A percentile compares a stretch with the other conserved stretches of the same genome.
Conservation (phyloP, 2,888 invertebrate species). For the Cataglyphis cursor region DNA sequence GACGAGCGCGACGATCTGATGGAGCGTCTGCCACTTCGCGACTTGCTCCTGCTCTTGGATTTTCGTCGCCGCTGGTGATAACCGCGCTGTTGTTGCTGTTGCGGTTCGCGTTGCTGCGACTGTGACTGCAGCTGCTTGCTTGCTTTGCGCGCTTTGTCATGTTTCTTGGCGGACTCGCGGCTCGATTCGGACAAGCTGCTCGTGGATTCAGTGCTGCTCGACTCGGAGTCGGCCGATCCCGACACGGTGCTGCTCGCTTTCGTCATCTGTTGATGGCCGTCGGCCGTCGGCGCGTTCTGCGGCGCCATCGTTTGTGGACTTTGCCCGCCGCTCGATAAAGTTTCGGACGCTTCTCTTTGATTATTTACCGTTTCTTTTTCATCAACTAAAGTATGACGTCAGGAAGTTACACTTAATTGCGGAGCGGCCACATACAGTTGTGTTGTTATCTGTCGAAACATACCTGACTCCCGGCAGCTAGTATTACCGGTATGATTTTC, state of each 20-base stretch:
- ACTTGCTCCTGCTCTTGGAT: slow-evolving; percentile 77
- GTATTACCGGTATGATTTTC: slow-evolving; percentile 85
- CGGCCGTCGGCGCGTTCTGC: slow-evolving; percentile 71
- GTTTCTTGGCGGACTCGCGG: slow-evolving; percentile 72
- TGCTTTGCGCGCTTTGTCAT: slow-evolving; percentile 54
- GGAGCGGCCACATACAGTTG: slow-evolving; percentile 51
- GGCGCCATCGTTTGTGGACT: slow-evolving; percentile 76
- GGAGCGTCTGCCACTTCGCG: slow-evolving; percentile 71
- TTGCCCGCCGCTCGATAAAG: slow-evolving; percentile 82
- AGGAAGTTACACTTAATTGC: slow-evolving; percentile 72
- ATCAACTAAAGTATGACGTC: slow-evolving; percentile 84
- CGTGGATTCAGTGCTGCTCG: slow-evolving; percentile 73
- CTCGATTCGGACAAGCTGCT: slow-evolving; percentile 75
- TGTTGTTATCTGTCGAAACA: slow-evolving; percentile 75
- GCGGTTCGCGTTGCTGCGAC: slow-evolving; percentile 63
- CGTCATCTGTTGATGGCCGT: slow-evolving; percentile 55
- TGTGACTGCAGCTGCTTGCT: slow-evolving; percentile 66
- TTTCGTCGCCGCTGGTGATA: slow-evolving; percentile 73
- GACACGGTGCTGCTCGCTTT: slow-evolving; percentile 76
- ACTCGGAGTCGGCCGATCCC: slow-evolving; percentile 75
- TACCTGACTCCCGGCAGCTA: slow-evolving; percentile 84
- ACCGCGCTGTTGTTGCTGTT: slow-evolving; percentile 28
- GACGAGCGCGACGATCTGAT: slow-evolving; percentile 73
- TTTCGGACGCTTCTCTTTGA: slow-evolving; percentile 84
- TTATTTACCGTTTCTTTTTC: slow-evolving; percentile 85